These are phyloP conservation scores for Chirona hameri DNA, from an alignment of 2,888 invertebrate species.

Conservation along the genomic window DNA sequence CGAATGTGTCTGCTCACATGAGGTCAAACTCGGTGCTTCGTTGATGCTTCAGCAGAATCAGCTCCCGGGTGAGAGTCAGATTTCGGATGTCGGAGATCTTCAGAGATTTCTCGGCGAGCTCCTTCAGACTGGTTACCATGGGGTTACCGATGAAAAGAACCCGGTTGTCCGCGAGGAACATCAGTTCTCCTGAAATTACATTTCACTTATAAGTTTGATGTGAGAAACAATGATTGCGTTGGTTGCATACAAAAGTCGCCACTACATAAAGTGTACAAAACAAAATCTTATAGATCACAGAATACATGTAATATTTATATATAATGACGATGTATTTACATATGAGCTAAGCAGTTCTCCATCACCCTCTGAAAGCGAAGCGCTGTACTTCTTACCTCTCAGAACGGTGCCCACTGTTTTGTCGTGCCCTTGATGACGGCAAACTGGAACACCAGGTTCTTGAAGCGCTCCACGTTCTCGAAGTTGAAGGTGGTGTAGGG, in stretches of 20 bases:
- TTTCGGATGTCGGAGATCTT: slow-evolving; percentile 33
- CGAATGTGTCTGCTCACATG: slow-evolving; percentile 31
- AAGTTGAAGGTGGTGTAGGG: slow-evolving; percentile 31
- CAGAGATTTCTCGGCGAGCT: slow-evolving; percentile 30
- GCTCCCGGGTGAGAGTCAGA: slow-evolving; percentile 34
- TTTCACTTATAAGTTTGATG: not conserved
- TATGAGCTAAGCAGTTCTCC: not conserved
- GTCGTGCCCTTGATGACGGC: slow-evolving; percentile 5
- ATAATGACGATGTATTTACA: not conserved
- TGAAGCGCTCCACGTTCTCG: slow-evolving; percentile 35
- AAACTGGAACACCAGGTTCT: slow-evolving; percentile 34
- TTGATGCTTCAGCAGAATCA: slow-evolving; percentile 37
- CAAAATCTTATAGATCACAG: not conserved
- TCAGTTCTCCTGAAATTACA: slow-evolving; percentile 2
- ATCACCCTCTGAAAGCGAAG: no score
- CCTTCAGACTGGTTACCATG: slow-evolving; percentile 29
- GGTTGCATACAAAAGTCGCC: not conserved
- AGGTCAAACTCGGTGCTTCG: slow-evolving; percentile 36
- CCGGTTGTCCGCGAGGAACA: not conserved
- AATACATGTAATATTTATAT: not conserved
- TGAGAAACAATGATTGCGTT: not conserved
- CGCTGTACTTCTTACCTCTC: not conserved
- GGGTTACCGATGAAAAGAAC: slow-evolving; percentile 34
- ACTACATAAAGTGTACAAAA: not conserved
- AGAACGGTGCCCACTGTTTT: not conserved